Conservation (phyloP, 2,888 invertebrate genomes). For the Drosophila birchii region DNA sequence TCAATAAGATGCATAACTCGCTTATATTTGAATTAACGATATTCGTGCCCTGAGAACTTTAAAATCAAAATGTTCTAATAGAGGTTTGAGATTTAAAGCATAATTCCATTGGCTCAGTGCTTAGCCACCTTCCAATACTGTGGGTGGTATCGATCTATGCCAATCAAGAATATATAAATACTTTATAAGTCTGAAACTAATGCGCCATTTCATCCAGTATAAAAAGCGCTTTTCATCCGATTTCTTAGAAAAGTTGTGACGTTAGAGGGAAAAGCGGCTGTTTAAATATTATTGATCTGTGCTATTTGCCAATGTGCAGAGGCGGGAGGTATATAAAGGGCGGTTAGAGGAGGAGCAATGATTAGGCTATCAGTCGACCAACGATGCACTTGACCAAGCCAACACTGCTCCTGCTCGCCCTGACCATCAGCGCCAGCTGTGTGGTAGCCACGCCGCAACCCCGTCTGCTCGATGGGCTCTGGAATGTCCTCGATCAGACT, state of each 20-base stretch:
- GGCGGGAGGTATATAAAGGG: conserved; percentile 40
- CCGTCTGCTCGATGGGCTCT: background rate
- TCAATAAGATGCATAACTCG: background rate
- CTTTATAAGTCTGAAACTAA: background rate
- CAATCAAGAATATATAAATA: conserved; percentile 2
- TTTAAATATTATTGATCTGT: conserved; percentile 54
- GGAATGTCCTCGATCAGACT: no score
- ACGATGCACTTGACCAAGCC: conserved; percentile 41
- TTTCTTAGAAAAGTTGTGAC: conserved; percentile 2
- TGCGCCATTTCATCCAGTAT: background rate
- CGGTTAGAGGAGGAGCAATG: background rate
- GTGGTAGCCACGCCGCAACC: conserved; percentile 19
- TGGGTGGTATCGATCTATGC: background rate
- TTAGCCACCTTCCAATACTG: background rate
- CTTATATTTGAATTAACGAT: no score
- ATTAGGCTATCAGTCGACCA: conserved; percentile 21
- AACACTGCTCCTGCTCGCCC: conserved; percentile 35
- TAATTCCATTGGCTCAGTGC: no score
- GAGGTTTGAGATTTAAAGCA: no score
- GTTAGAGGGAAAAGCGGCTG: conserved; percentile 38
- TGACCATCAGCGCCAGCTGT: conserved; percentile 22
- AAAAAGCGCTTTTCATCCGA: background rate
- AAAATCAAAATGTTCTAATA: no score
- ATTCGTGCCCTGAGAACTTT: no score
- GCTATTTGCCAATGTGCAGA: conserved; percentile 10